Base-by-base conservation (phyloP, 1,140 invertebrate genomes). In the Oscheius sp. region DNA sequence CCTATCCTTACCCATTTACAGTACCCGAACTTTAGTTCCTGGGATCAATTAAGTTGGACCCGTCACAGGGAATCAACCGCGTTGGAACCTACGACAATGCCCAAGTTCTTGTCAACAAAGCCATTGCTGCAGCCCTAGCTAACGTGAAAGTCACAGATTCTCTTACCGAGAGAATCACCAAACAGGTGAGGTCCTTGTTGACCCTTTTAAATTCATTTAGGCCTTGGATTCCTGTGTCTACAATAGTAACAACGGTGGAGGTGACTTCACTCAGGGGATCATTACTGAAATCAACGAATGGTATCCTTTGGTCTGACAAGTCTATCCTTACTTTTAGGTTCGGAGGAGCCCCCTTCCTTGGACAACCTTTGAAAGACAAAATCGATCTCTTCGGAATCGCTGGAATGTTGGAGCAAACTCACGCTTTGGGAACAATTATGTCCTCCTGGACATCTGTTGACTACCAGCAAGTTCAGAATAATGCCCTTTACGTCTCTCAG, bases 1-100 rank as follows among this genome's bases (percentile, higher is more conserved):
- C 84, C 26, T 89, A 88, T 20, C 32, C 20, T 65, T 3, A n/a
- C n/a, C n/a, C 4, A 55, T 55, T 55, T 55, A 13, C 20, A n/a
- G n/a, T 13, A 45, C n/a, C 1, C 1, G 0, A 29, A 3, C 36
- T 73, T 66, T 31, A 67, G 71, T 73, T 46, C 88, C 79, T 88
- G 7, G 74, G 80, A 61, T 75, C 80, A 10, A 85, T 85, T 29
- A 82, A 83, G 1, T 84, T 87, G 31, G 79, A 69, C 4, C 4
- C 7, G 35, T 78, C 80, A 46, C 64, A 46, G 3, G 78, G 72
- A 7, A 36, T 55, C 10, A 31, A 55, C 18, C 70, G 75, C 32
- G 64, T 77, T 2, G 78, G 78, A 36, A 77, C 78, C n/a, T 79
- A 79, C 36, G 78, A 79, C 29, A 36, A 75, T 31, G 35, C 75